These are phyloP conservation scores for Eupeodes luniger DNA, from an alignment of 2,888 invertebrate species.

Conservation along the genomic window DNA sequence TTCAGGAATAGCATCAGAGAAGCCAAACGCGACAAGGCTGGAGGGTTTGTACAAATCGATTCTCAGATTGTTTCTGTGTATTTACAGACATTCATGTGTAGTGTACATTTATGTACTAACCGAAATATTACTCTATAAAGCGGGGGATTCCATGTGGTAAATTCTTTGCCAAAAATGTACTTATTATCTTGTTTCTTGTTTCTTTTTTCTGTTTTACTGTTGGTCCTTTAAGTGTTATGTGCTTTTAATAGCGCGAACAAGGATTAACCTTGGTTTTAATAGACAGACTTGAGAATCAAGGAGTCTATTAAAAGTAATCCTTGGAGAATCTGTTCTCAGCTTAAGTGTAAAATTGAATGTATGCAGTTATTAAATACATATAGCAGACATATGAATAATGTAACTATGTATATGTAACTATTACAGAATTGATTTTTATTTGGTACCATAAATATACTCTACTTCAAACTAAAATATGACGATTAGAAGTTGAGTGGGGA, in stretches of 20 bases:
- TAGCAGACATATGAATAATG: background rate
- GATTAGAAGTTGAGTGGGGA: too few relatives aligned
- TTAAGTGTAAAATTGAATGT: background rate
- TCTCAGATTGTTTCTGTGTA: constrained; percentile 42
- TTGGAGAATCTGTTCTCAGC: background rate
- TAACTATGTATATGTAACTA: background rate
- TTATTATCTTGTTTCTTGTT: background rate
- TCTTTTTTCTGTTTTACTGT: background rate
- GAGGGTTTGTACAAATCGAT: constrained; percentile 45
- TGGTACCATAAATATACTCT: background rate
- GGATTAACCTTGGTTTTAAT: constrained; percentile 51
- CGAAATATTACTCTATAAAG: background rate
- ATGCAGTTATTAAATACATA: background rate
- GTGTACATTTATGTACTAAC: background rate
- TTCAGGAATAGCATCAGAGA: background rate
- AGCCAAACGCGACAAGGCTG: background rate
- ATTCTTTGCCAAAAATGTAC: background rate
- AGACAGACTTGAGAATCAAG: constrained; percentile 16
- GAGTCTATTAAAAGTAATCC: constrained; percentile 54
- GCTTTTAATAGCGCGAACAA: constrained; percentile 50
- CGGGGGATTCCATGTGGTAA: background rate
- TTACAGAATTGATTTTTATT: background rate
- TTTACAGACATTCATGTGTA: background rate
- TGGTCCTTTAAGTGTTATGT: constrained; percentile 55
- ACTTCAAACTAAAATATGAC: too few relatives aligned